A percentile compares a stretch with the other conserved stretches of the same genome.
Evolutionary conservation across 2,888 invertebrate species (phyloP).

Genomic region (Stratiomys singularior): DNA sequence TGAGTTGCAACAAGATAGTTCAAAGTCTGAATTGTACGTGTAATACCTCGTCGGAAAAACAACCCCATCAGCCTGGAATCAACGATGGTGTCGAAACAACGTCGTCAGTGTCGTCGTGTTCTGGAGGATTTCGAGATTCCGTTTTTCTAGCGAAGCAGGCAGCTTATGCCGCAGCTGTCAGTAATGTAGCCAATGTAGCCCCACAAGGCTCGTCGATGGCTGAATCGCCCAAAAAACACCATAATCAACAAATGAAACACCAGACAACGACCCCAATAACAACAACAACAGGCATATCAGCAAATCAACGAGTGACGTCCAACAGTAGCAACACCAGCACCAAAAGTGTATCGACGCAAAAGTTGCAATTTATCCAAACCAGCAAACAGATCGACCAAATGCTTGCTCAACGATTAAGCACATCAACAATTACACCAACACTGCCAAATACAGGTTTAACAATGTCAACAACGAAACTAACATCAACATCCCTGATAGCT

Average conservation of each 20-base stretch:
- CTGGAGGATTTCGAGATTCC: slow-evolving; percentile 66
- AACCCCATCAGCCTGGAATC: slow-evolving; percentile 15
- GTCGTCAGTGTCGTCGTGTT: slow-evolving; percentile 61
- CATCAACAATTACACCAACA: slow-evolving; percentile 51
- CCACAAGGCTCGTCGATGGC: neutral
- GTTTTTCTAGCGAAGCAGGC: slow-evolving; percentile 35
- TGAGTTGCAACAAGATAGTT: slow-evolving; percentile 46
- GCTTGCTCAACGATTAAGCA: slow-evolving; percentile 62
- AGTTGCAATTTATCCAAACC: slow-evolving; percentile 64
- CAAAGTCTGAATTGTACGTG: slow-evolving; percentile 48
- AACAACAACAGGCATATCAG: neutral
- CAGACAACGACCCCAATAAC: neutral
- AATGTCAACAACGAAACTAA: slow-evolving; percentile 51
- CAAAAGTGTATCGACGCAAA: slow-evolving; percentile 53
- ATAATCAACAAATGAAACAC: neutral
- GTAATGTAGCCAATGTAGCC: neutral
- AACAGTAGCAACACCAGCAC: too few relatives aligned
- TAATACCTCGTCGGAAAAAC: neutral
- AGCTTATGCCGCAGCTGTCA: slow-evolving; percentile 18
- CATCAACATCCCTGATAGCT: slow-evolving; percentile 27
- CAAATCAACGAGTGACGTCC: slow-evolving; percentile 11
- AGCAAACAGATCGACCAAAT: slow-evolving; percentile 66
- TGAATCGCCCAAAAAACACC: slow-evolving; percentile 8
- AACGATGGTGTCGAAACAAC: slow-evolving; percentile 40
- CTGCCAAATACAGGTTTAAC: neutral